Evolutionary conservation across 2,797 vertebrate species (phyloP).

Genomic region (Acrossocheilus fasciatus): DNA sequence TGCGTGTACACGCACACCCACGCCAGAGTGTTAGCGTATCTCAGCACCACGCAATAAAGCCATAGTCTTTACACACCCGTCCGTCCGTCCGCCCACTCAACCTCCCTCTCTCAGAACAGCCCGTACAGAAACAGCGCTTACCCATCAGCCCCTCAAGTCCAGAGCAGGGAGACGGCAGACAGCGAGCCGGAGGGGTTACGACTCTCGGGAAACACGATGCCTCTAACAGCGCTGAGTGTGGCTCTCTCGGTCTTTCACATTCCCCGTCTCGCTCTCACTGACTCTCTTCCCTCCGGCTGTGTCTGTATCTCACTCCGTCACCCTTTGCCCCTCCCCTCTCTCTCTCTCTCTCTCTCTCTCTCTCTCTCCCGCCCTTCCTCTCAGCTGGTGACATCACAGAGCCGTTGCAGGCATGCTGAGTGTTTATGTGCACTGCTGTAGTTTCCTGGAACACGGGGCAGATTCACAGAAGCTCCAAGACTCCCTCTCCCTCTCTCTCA

Average conservation of each 20-base stretch:
- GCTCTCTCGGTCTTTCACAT: slow-evolving; percentile 62
- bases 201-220: slow-evolving; percentile 42
- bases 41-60: slow-evolving; percentile 79
- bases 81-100: slow-evolving; percentile 47
- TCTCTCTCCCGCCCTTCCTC: slow-evolving; percentile 55
- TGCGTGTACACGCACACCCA: slow-evolving; percentile 27
- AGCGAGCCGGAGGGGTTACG: slow-evolving; percentile 1
- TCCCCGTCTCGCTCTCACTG: slow-evolving; percentile 65
- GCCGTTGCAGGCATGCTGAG: slow-evolving; percentile 80
- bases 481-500: slow-evolving; percentile 61
- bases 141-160: slow-evolving; percentile 75
- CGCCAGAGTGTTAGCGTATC: slow-evolving; percentile 66
- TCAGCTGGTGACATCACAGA: slow-evolving; percentile 80
- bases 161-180: slow-evolving; percentile 39
- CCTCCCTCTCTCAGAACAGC: slow-evolving; percentile 47
- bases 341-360: slow-evolving; percentile 48
- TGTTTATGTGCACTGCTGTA: slow-evolving; percentile 72
- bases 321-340: slow-evolving; percentile 59
- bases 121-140: slow-evolving; percentile 66
- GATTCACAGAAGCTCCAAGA: slow-evolving; percentile 66
- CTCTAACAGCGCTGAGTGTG: slow-evolving; percentile 33
- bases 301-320: slow-evolving; percentile 72
- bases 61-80: slow-evolving; percentile 62
- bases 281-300: slow-evolving; percentile 70
- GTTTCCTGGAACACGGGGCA: slow-evolving; percentile 64